Percentiles rank a stretch among this genome's conserved stretches.
These are phyloP conservation scores for Scaptomyza flava DNA, from an alignment of 2,888 invertebrate species.

Conservation along the genomic window DNA sequence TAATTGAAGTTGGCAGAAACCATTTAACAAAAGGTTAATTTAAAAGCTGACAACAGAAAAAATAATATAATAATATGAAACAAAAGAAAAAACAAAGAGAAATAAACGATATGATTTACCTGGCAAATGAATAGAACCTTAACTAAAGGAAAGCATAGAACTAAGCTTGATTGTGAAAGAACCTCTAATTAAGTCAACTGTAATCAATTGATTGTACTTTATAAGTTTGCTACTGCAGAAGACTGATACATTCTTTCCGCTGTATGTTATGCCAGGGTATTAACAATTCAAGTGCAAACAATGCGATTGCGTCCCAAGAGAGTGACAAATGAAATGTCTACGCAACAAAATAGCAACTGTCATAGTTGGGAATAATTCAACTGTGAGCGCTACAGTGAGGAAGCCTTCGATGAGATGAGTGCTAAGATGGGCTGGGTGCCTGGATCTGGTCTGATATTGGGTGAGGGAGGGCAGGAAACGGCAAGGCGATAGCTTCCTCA, in stretches of 20 bases:
- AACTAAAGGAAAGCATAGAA: neutral
- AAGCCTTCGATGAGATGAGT: constrained; percentile 55
- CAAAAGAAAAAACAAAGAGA: constrained; percentile 10
- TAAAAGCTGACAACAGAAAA: constrained; percentile 35
- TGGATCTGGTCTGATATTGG: constrained; percentile 12
- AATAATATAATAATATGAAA: constrained; percentile 65
- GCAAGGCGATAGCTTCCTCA: constrained; percentile 51
- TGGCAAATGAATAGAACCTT: constrained; percentile 23
- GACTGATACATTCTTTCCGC: constrained; percentile 1
- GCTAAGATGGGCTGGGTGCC: constrained; percentile 23
- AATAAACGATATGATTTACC: constrained; percentile 35
- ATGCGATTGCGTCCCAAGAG: constrained; percentile 46
- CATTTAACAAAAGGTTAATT: constrained; percentile 56
- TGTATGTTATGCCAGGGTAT: constrained; percentile 30
- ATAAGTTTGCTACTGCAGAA: neutral
- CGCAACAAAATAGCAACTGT: constrained; percentile 70
- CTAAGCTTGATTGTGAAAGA: neutral
- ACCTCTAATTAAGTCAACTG: neutral
- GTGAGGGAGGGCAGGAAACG: constrained; percentile 58
- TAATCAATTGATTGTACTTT: neutral
- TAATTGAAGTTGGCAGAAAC: constrained; percentile 75
- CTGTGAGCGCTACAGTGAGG: constrained; percentile 39
- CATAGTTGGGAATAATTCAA: constrained; percentile 69
- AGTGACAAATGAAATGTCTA: constrained; percentile 57
- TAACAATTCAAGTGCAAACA: constrained; percentile 54